Evolutionary conservation across 2,797 vertebrate genomes (phyloP).

Genomic region (Cephalopachus bancanus): DNA sequence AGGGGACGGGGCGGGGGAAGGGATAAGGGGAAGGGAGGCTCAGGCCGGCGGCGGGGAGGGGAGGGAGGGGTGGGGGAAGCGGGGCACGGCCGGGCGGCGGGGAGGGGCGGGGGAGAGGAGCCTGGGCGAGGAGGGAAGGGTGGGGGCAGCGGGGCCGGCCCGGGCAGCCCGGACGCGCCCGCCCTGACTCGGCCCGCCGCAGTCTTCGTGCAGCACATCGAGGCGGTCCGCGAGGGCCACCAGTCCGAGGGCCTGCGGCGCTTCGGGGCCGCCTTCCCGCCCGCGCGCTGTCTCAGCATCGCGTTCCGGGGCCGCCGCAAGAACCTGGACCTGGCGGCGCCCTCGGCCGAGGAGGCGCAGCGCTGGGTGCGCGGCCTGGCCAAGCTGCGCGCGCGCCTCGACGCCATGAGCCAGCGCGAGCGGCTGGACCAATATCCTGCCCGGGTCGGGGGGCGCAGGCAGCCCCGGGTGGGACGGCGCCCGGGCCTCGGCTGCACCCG

Average conservation of each 20-base stretch:
- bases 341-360: conserved; percentile 91
- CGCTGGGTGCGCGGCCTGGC: conserved; percentile 95
- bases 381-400: conserved; percentile 91
- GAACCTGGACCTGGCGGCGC: conserved; percentile 95
- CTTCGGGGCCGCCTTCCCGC: conserved; percentile 90
- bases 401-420: conserved; percentile 96
- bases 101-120: too few relatives aligned
- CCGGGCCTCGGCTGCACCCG: too few relatives aligned
- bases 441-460: neutral
- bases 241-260: conserved; percentile 94
- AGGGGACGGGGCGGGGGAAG: too few relatives aligned
- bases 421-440: conserved; percentile 98
- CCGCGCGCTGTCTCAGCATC: conserved; percentile 94
- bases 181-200: neutral
- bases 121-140: neutral
- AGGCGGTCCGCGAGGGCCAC: conserved; percentile 87
- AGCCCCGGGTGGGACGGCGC: too few relatives aligned
- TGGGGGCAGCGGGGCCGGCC: too few relatives aligned
- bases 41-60: too few relatives aligned
- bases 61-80: too few relatives aligned
- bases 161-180: too few relatives aligned
- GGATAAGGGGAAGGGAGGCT: too few relatives aligned
- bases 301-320: conserved; percentile 94
- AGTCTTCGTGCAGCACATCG: conserved; percentile 90
- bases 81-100: conserved; percentile 32